These are phyloP conservation scores for Ylistrum balloti DNA, from an alignment of 1,140 invertebrate genomes.

Conservation along the genomic window DNA sequence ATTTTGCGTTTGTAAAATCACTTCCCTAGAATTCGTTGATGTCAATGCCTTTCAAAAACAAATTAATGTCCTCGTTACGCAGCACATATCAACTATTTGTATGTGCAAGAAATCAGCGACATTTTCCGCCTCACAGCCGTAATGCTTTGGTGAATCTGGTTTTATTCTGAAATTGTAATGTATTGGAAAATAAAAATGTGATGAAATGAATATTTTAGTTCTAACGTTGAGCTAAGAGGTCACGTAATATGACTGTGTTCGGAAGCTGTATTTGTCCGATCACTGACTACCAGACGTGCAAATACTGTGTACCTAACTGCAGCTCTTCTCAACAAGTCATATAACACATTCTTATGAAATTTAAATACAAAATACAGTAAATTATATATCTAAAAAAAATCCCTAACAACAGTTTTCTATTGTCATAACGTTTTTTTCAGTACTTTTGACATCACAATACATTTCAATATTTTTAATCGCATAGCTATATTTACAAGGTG, in stretches of 20 bases:
- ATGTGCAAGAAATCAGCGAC: slow-evolving; percentile 18
- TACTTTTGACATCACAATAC: no score
- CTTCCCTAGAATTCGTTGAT: slow-evolving; percentile 27
- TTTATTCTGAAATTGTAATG: slow-evolving; percentile 36
- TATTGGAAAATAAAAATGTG: slow-evolving; percentile 40
- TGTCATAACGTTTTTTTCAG: no score
- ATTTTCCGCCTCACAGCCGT: slow-evolving; percentile 23
- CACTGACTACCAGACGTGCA: not conserved
- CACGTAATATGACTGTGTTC: not conserved
- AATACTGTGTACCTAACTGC: not conserved
- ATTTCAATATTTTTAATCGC: no score
- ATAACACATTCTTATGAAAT: no score
- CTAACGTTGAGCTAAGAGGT: not conserved
- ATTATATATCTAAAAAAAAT: no score
- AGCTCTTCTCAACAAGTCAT: not conserved
- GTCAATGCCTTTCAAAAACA: slow-evolving; percentile 32
- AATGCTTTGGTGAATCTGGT: slow-evolving; percentile 24
- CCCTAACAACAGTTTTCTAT: no score
- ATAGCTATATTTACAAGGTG: no score
- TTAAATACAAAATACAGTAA: no score
- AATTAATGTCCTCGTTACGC: not conserved
- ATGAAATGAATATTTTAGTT: slow-evolving; percentile 36
- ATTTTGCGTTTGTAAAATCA: slow-evolving; percentile 23
- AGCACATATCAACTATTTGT: slow-evolving; percentile 35
- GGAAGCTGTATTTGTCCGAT: not conserved